Base-by-base conservation (phyloP, 2,113 vertebrate genomes). In the Lagopus muta region DNA sequence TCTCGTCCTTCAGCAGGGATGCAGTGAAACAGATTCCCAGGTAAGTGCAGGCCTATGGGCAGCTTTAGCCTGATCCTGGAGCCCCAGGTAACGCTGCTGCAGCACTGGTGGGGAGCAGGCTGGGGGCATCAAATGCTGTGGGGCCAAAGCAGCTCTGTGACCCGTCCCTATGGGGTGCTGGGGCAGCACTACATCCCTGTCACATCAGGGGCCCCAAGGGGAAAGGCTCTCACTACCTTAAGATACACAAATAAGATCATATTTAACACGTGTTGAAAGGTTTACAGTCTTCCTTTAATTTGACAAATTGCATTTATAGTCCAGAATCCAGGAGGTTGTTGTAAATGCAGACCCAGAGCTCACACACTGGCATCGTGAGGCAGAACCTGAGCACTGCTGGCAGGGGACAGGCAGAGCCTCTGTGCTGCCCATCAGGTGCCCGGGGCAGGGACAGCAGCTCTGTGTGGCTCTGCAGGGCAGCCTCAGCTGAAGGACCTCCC, bases 201-300 rank as follows among this genome's bases (percentile, higher is more conserved):
- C 17, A 32, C 4, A 10, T 30, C 52, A 54, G 32, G 54, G 7
- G 25, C 16, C 5, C 38, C 19, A 11, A 42, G n/a, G n/a, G n/a
- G 4, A 5, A 13, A 5, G 10, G 28, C 14, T 40, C 22, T 3
- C 30, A 20, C 16, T 30, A n/a, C 15, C 11, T 4, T 3, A 1
- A 4, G 10, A 32, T 25, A 25, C 4, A 3, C 14, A 8, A 18
- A 18, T 25, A 42, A n/a, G 25, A 28, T 13, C 36, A 15, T 34
- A 14, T 30, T 54, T 43, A 66, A 54, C 61, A n/a, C 12, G 30
- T 34, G n/a, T 43, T n/a, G 61, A 42, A n/a, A 64, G 16, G 38
- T 42, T 65, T 54, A 18, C 22, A 28, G 52, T 21, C 8, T 42
- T 66, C 38, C 50, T 52, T 42, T 22, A 20, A 34, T 43, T 34